phyloP scores from a whole-genome alignment of 1,140 invertebrate species.

The Lordiphosa clarofinis region DNA sequence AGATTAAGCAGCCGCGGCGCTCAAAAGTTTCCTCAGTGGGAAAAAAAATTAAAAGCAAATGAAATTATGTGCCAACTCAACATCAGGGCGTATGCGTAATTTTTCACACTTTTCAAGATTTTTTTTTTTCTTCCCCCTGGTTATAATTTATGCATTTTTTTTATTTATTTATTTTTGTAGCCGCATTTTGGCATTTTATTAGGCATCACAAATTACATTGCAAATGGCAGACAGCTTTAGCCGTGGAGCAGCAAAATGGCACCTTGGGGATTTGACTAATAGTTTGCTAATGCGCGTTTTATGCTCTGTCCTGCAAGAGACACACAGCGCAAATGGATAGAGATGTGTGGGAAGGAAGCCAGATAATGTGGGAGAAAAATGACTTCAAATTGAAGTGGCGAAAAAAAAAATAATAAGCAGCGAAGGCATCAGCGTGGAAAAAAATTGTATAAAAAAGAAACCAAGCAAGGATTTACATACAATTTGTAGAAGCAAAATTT shows the following conservation, averaged over 20 bases:
- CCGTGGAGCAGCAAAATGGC: conserved; percentile 20
- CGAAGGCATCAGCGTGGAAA: conserved; percentile 4
- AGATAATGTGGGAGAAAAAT: conserved; percentile 8
- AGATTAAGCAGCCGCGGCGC: not conserved
- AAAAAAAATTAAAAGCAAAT: conserved; percentile 51
- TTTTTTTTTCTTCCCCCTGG: conserved; percentile 2
- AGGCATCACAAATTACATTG: conserved; percentile 53
- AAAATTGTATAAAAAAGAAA: too few species aligned
- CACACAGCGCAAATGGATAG: not conserved
- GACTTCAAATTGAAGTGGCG: conserved; percentile 12
- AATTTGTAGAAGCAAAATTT: too few species aligned
- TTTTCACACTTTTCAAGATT: conserved; percentile 40
- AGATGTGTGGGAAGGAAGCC: conserved; percentile 9
- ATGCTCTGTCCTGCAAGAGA: conserved; percentile 24
- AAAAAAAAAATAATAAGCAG: conserved; percentile 8
- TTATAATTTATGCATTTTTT: conserved; percentile 54
- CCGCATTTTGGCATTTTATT: conserved; percentile 50
- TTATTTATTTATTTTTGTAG: conserved; percentile 47
- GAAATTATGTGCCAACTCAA: conserved; percentile 32
- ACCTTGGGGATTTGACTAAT: conserved; percentile 50
- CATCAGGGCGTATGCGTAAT: conserved; percentile 44
- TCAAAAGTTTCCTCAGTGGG: conserved; percentile 13
- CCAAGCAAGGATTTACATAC: too few species aligned
- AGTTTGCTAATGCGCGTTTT: conserved; percentile 59
- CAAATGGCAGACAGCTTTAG: conserved; percentile 36